These are phyloP conservation scores for Scaptodrosophila latifasciaeformis DNA, from an alignment of 2,888 invertebrate species.

Conservation along the genomic window DNA sequence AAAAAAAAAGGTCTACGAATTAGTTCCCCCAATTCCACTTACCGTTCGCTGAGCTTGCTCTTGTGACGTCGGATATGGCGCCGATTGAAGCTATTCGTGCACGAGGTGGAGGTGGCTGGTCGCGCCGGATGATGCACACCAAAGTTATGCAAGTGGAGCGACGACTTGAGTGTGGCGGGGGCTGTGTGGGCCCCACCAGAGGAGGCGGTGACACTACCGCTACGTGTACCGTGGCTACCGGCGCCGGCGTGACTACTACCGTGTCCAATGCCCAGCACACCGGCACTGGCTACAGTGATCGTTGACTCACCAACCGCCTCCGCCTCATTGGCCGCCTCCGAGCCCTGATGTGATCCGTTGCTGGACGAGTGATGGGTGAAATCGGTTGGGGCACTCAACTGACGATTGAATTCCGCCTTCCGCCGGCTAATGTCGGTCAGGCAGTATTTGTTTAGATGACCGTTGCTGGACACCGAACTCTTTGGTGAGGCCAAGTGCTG, in stretches of 20 bases:
- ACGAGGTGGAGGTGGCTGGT: slow-evolving; percentile 73
- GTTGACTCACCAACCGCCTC: slow-evolving; percentile 67
- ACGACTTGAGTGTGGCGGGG: slow-evolving; percentile 56
- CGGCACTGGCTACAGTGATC: slow-evolving; percentile 70
- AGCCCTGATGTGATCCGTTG: slow-evolving; percentile 66
- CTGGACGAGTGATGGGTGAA: slow-evolving; percentile 63
- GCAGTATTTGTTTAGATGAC: slow-evolving; percentile 72
- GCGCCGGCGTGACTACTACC: not conserved
- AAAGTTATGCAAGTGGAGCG: slow-evolving; percentile 57
- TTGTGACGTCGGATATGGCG: slow-evolving; percentile 73
- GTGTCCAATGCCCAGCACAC: slow-evolving; percentile 36
- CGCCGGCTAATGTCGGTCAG: slow-evolving; percentile 72
- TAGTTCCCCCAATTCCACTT: slow-evolving; percentile 30
- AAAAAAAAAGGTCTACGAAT: not conserved
- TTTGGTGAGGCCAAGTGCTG: slow-evolving; percentile 63
- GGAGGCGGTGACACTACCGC: slow-evolving; percentile 19
- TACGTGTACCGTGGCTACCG: no score
- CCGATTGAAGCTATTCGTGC: slow-evolving; percentile 74
- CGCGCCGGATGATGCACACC: slow-evolving; percentile 66
- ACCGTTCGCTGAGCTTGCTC: slow-evolving; percentile 75
- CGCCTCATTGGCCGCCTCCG: slow-evolving; percentile 65
- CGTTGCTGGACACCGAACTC: slow-evolving; percentile 73
- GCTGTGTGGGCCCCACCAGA: slow-evolving; percentile 40
- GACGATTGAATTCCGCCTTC: slow-evolving; percentile 75
- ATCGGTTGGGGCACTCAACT: slow-evolving; percentile 75